A percentile compares a stretch with the other conserved stretches of the same genome.
phyloP scores from a whole-genome alignment of 23 tunicate genomes.

The Ciona savignyi region DNA sequence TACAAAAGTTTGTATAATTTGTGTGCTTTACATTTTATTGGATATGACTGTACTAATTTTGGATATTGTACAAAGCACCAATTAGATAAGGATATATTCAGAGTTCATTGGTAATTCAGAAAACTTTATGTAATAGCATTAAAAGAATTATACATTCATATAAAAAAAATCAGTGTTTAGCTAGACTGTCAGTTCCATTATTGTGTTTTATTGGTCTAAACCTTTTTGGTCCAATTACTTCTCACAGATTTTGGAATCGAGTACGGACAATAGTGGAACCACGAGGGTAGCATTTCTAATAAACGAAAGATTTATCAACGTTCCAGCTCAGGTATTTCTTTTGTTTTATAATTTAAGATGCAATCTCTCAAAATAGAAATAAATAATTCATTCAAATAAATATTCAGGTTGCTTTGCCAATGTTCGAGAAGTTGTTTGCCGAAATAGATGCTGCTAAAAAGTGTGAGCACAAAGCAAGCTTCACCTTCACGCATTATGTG shows the following conservation, averaged over 20 bases:
- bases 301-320: constrained; percentile 71
- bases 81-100: too few relatives aligned
- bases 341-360: neutral
- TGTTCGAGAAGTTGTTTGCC: constrained; percentile 56
- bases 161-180: too few relatives aligned
- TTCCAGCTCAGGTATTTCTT: constrained; percentile 92
- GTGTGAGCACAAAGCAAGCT: constrained; percentile 34
- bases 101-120: neutral
- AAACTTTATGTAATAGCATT: neutral
- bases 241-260: constrained; percentile 19
- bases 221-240: too few relatives aligned
- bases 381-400: too few relatives aligned
- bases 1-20: too few relatives aligned
- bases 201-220: too few relatives aligned
- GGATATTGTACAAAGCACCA: too few relatives aligned
- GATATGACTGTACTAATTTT: too few relatives aligned
- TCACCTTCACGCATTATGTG: constrained; percentile 50
- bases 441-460: constrained; percentile 37
- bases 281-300: constrained; percentile 48
- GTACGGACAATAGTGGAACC: constrained; percentile 12
- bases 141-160: too few relatives aligned
- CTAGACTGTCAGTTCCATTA: too few relatives aligned
- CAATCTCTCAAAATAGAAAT: too few relatives aligned
- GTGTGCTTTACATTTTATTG: too few relatives aligned
- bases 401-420: constrained; percentile 47